Evolutionary conservation across 2,888 invertebrate species (phyloP).

Genomic region (Agrotis clavis): DNA sequence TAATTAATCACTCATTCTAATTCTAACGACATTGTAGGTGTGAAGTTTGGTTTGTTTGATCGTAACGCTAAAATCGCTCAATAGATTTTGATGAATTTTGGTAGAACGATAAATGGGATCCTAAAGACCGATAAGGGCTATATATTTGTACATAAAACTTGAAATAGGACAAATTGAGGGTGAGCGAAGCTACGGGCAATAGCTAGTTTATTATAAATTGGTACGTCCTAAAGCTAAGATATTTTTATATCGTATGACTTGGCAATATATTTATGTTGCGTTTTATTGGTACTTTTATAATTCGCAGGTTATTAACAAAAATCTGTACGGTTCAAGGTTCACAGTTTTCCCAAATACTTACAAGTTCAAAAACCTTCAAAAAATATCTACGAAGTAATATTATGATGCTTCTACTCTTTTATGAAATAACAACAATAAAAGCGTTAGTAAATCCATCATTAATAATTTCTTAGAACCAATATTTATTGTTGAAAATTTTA

Average conservation of each 20-base stretch:
- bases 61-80: too few relatives aligned
- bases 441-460: conserved; percentile 40
- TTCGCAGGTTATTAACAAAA: background rate
- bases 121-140: too few relatives aligned
- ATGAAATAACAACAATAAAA: conserved; percentile 45
- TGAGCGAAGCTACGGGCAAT: too few relatives aligned
- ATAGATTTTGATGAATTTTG: too few relatives aligned
- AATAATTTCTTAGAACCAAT: conserved; percentile 71
- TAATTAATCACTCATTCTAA: too few relatives aligned
- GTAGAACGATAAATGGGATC: too few relatives aligned
- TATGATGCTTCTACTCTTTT: conserved; percentile 38
- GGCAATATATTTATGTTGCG: background rate
- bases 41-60: too few relatives aligned
- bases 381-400: background rate
- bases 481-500: conserved; percentile 68
- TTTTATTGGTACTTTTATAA: background rate
- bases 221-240: background rate
- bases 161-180: too few relatives aligned
- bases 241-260: background rate
- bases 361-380: background rate
- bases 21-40: too few relatives aligned
- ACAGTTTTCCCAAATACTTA: background rate
- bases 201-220: too few relatives aligned
- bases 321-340: background rate
- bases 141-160: too few relatives aligned